Conservation (phyloP, 2,888 invertebrate species). For the Protonemura montana region DNA sequence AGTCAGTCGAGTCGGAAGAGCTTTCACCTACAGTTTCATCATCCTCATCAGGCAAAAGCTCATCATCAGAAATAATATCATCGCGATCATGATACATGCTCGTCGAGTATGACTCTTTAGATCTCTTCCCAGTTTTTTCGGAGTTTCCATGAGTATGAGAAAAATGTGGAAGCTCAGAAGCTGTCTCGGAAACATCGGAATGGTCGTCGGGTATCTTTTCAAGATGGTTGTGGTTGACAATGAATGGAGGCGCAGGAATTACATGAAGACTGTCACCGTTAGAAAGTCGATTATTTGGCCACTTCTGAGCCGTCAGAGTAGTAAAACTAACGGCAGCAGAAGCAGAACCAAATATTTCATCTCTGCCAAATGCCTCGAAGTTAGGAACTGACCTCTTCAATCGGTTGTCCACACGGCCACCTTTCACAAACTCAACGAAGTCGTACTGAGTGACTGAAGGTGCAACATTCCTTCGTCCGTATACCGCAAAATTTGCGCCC, state of each 20-base stretch:
- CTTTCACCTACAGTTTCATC: neutral
- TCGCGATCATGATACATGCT: conserved; percentile 13
- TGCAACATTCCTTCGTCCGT: conserved; percentile 92
- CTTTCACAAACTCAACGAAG: conserved; percentile 93
- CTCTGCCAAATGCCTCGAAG: conserved; percentile 36
- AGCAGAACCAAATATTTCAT: conserved; percentile 24
- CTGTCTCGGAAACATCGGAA: conserved; percentile 38
- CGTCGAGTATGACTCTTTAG: conserved; percentile 19
- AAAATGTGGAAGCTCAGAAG: conserved; percentile 28
- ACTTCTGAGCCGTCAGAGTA: conserved; percentile 47
- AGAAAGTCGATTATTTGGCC: conserved; percentile 41
- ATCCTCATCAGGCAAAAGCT: neutral
- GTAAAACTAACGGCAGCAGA: conserved; percentile 49
- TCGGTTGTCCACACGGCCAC: conserved; percentile 81
- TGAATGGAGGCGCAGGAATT: conserved; percentile 49
- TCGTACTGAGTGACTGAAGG: conserved; percentile 98
- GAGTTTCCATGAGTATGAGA: neutral
- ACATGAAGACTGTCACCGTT: conserved; percentile 46
- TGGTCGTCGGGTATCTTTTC: conserved; percentile 47
- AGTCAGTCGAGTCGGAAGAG: neutral
- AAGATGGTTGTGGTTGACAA: conserved; percentile 49
- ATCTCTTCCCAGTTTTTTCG: neutral
- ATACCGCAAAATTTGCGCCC: conserved; percentile 94
- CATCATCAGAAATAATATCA: neutral
- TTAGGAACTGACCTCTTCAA: conserved; percentile 63